Conservation (phyloP, 2,797 vertebrate species). For the Gallirallus australis region DNA sequence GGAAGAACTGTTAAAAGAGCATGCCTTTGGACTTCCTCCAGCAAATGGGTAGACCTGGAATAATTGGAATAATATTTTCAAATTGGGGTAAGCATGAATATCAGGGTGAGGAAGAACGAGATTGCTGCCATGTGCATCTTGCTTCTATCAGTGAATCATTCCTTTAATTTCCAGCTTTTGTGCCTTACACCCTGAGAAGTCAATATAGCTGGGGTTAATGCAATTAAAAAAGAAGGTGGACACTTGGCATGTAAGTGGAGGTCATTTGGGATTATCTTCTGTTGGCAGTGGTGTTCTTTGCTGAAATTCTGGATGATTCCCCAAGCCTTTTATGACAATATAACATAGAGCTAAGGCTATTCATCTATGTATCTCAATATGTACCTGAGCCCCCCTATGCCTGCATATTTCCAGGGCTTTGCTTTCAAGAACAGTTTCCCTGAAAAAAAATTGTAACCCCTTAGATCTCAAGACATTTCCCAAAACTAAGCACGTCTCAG, state of each 20-base stretch:
- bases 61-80: slow-evolving; percentile 42
- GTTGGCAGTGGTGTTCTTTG: neutral
- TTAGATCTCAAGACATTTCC: neutral
- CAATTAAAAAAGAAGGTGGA: neutral
- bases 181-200: neutral
- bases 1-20: slow-evolving; percentile 14
- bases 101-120: slow-evolving; percentile 28
- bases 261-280: neutral
- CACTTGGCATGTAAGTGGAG: neutral
- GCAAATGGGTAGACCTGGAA: slow-evolving; percentile 4
- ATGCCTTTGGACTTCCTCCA: neutral
- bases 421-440: neutral
- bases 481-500: neutral
- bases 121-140: slow-evolving; percentile 1
- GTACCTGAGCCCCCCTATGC: neutral
- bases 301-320: neutral
- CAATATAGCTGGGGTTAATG: neutral
- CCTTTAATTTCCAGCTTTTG: slow-evolving; percentile 30
- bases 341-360: neutral
- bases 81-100: slow-evolving; percentile 17
- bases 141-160: slow-evolving; percentile 17
- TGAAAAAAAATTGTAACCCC: neutral
- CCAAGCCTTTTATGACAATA: neutral
- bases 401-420: neutral
- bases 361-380: neutral